A percentile compares a stretch with the other conserved stretches of the same genome.
These are phyloP conservation scores for Eulemur coronatus DNA, from an alignment of 2,797 vertebrate genomes.

Conservation along the genomic window DNA sequence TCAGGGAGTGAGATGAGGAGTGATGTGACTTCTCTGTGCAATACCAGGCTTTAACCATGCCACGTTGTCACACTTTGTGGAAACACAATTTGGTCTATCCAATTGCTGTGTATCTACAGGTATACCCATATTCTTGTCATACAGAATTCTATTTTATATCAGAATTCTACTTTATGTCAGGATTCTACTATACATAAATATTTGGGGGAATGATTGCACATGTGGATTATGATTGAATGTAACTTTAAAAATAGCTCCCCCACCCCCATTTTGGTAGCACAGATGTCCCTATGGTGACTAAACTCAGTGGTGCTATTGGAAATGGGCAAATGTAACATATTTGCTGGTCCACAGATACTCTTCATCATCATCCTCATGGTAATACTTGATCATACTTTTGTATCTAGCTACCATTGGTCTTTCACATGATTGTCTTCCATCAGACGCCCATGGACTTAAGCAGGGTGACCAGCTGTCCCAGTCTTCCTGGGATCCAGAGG, in stretches of 20 bases:
- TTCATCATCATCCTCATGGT: no score
- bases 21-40: not conserved
- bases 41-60: not conserved
- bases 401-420: no score
- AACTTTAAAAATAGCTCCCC: not conserved
- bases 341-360: not conserved
- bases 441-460: not conserved
- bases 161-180: not conserved
- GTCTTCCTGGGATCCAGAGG: not conserved
- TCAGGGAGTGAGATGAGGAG: not conserved
- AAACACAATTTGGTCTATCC: not conserved
- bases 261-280: not conserved
- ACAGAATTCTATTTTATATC: not conserved
- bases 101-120: not conserved
- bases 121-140: not conserved
- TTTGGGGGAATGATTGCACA: not conserved
- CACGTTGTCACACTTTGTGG: not conserved
- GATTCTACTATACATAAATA: not conserved
- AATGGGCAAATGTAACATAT: not conserved
- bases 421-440: not conserved
- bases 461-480: not conserved
- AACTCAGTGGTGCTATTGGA: not conserved
- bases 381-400: no score
- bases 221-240: not conserved
- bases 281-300: not conserved